Conservation (phyloP, 1,140 invertebrate genomes). For the Pectinophora gossypiella region DNA sequence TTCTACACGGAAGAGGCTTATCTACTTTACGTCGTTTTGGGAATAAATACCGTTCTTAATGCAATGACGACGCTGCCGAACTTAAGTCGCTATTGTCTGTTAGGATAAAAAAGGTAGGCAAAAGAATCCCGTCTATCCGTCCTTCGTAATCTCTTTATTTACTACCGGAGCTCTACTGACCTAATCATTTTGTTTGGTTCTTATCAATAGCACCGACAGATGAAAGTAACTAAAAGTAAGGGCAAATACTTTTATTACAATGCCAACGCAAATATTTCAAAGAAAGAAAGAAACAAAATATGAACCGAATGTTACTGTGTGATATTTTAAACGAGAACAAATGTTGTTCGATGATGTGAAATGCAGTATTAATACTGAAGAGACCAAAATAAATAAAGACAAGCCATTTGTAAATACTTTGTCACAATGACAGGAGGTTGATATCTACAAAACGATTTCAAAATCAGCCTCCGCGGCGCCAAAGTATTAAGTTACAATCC, state of each 20-base stretch:
- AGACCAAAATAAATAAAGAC: conserved; percentile 34
- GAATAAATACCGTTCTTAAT: conserved; percentile 43
- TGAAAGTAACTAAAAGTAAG: not conserved
- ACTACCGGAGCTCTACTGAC: conserved; percentile 33
- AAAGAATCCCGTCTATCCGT: conserved; percentile 24
- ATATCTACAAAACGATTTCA: conserved; percentile 43
- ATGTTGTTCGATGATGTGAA: not conserved
- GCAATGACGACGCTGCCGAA: conserved; percentile 37
- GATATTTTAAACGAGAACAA: not conserved
- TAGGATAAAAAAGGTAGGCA: conserved; percentile 48
- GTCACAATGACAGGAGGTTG: conserved; percentile 46
- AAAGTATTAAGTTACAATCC: conserved; percentile 55
- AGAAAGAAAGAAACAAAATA: no score
- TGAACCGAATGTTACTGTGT: no score
- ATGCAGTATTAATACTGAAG: no score
- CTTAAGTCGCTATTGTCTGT: conserved; percentile 52
- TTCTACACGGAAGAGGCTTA: conserved; percentile 40
- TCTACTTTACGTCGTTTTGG: conserved; percentile 52
- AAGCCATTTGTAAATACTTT: conserved; percentile 44
- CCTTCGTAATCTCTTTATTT: conserved; percentile 49
- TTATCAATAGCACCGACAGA: not conserved
- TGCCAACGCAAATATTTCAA: no score
- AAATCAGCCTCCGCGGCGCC: conserved; percentile 44
- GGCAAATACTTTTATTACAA: not conserved
- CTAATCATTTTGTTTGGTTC: conserved; percentile 29